Conservation (phyloP, 2,888 invertebrate genomes). For the Romanomermis culicivorax region DNA sequence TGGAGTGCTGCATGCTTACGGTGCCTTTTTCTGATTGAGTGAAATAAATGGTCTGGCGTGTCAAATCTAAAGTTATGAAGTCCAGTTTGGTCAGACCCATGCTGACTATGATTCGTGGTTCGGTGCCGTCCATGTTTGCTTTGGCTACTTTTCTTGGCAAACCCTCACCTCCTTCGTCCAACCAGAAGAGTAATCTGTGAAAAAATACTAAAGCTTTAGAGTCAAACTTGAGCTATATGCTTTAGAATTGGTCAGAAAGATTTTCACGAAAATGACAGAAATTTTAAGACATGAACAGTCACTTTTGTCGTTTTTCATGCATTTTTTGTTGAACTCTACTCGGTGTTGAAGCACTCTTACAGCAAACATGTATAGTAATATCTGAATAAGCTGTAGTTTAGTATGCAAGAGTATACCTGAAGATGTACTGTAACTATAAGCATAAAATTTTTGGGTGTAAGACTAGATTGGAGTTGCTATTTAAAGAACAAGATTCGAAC, state of each 20-base stretch:
- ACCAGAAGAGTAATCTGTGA: slow-evolving; percentile 66
- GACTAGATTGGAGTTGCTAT: no score
- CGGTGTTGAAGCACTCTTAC: no score
- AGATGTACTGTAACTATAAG: no score
- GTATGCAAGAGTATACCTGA: no score
- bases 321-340: no score
- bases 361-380: no score
- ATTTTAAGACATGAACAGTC: no score
- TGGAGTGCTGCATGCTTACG: slow-evolving; percentile 21
- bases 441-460: no score
- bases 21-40: slow-evolving; percentile 38
- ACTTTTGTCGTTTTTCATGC: no score
- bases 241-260: background rate
- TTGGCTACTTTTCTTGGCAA: slow-evolving; percentile 59
- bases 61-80: slow-evolving; percentile 55
- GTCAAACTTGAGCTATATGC: background rate
- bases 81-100: slow-evolving; percentile 33
- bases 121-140: slow-evolving; percentile 78
- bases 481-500: no score
- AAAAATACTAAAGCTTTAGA: slow-evolving; percentile 12
- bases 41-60: slow-evolving; percentile 63
- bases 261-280: background rate
- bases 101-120: slow-evolving; percentile 32
- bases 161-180: slow-evolving; percentile 75
- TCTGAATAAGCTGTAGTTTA: no score